phyloP scores from a whole-genome alignment of 2,113 vertebrate genomes.

The Beaufortia kweichowensis region DNA sequence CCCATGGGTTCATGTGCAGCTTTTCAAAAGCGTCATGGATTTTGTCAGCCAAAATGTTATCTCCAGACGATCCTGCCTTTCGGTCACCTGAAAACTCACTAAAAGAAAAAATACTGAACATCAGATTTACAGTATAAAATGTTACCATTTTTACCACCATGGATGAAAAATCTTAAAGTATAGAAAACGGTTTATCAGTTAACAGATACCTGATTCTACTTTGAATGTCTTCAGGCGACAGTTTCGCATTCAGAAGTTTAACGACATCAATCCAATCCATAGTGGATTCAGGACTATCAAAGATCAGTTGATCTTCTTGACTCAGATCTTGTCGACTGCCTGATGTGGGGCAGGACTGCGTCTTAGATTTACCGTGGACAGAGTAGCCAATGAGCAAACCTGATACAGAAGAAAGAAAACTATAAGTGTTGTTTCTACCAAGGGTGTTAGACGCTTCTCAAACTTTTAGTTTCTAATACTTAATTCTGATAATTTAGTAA shows the following conservation, averaged over 20 bases:
- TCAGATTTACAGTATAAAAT: not conserved
- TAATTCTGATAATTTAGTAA: not conserved
- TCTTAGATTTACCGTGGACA: slow-evolving; percentile 35
- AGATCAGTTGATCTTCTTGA: not conserved
- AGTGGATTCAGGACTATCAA: not conserved
- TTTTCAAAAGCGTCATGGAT: slow-evolving; percentile 70
- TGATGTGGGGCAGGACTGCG: not conserved
- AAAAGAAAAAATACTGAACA: slow-evolving; percentile 36
- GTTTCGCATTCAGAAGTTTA: slow-evolving; percentile 60
- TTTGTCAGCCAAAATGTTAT: slow-evolving; percentile 60
- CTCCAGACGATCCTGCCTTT: slow-evolving; percentile 77
- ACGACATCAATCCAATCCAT: slow-evolving; percentile 75
- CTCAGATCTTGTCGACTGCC: not conserved
- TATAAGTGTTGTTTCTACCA: not conserved
- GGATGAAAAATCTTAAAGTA: too few relatives aligned
- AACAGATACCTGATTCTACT: slow-evolving; percentile 68
- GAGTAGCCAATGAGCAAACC: slow-evolving; percentile 82
- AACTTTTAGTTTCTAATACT: not conserved
- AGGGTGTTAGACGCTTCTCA: not conserved
- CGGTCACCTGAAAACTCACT: slow-evolving; percentile 51
- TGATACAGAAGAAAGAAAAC: slow-evolving; percentile 51
- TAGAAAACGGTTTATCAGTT: too few relatives aligned
- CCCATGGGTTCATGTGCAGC: slow-evolving; percentile 77
- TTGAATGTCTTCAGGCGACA: slow-evolving; percentile 57
- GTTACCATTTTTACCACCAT: not conserved